Conservation (phyloP, 2,797 vertebrate genomes). For the Sebastolobus alascanus region DNA sequence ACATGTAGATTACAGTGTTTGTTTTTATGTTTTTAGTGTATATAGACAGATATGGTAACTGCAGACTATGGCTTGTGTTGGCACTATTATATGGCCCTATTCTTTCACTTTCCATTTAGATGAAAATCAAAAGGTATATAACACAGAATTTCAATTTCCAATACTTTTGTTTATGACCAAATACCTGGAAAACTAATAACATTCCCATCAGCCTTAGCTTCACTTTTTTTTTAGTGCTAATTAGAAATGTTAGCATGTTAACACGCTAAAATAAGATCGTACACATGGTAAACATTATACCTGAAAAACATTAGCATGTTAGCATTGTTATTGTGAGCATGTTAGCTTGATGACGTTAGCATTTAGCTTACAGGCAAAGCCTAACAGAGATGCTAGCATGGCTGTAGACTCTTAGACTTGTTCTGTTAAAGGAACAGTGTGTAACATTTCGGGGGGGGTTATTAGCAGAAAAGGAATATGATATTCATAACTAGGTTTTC, state of each 20-base stretch:
- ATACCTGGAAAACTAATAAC: background rate
- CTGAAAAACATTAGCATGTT: background rate
- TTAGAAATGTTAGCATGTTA: background rate
- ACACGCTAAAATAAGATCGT: background rate
- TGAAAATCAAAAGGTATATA: conserved; percentile 8
- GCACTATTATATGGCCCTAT: background rate
- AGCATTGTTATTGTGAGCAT: conserved; percentile 2
- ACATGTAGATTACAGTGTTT: conserved; percentile 25
- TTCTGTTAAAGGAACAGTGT: too few species aligned
- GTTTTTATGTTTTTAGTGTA: conserved; percentile 44
- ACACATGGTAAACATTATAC: background rate
- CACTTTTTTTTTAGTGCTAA: background rate
- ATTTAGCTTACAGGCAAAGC: background rate
- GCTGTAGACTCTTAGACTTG: background rate
- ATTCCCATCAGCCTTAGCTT: too few species aligned
- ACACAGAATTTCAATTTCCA: conserved; percentile 29
- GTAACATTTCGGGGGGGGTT: too few species aligned
- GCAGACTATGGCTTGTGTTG: conserved; percentile 54
- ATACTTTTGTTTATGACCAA: background rate
- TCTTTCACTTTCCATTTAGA: conserved; percentile 6
- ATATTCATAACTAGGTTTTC: too few species aligned
- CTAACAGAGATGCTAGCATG: background rate
- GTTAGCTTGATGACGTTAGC: background rate
- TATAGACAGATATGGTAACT: conserved; percentile 52
- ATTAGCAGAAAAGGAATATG: too few species aligned